Evolutionary conservation across 2,113 vertebrate species (phyloP).

Genomic region (Corvus moneduloides): DNA sequence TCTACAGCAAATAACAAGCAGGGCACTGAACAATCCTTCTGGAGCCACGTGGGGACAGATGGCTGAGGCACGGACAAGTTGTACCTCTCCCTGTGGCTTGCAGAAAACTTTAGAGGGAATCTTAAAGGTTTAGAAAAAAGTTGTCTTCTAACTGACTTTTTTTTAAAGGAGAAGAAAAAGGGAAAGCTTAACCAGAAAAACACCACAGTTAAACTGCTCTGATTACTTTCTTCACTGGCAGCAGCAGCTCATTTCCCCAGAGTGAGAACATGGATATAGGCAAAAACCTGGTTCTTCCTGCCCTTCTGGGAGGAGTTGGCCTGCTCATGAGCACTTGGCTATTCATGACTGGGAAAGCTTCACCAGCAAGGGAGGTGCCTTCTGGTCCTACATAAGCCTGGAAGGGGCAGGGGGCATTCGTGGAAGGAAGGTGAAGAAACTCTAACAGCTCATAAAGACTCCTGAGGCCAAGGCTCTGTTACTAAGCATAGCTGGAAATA

Average conservation of each 20-base stretch:
- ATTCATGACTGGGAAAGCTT: neutral
- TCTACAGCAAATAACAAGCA: neutral
- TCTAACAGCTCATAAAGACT: neutral
- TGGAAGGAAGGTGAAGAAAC: neutral
- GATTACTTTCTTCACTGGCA: neutral
- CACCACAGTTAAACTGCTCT: neutral
- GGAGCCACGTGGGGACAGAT: neutral
- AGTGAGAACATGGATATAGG: neutral
- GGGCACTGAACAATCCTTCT: neutral
- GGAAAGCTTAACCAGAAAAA: neutral
- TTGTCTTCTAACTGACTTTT: neutral
- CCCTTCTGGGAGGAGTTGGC: neutral
- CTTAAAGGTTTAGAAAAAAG: neutral
- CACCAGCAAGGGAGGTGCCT: neutral
- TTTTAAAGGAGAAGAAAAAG: neutral
- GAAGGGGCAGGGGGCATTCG: rapidly evolving
- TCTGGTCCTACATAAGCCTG: neutral
- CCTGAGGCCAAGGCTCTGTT: neutral
- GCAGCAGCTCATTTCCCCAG: neutral
- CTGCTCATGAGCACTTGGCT: neutral
- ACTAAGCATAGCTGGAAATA: neutral
- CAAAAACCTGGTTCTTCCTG: neutral
- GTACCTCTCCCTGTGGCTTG: neutral
- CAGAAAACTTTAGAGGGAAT: neutral
- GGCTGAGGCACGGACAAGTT: neutral